Base-by-base conservation (phyloP, 2,113 vertebrate species). In the Porphyrio hochstetteri region DNA sequence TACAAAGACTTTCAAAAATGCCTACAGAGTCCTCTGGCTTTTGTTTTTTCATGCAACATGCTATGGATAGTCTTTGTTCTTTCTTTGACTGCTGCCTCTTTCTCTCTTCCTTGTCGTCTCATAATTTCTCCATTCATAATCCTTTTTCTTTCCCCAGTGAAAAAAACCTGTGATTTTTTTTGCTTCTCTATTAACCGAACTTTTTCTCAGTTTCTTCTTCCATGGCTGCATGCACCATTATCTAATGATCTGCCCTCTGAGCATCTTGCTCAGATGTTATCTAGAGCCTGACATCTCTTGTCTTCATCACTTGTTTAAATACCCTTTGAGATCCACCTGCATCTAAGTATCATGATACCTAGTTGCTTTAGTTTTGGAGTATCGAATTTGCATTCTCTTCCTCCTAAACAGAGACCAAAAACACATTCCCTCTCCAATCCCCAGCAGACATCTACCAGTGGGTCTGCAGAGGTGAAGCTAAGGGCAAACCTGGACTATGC, bases 361-460 rank as follows among this genome's bases (percentile, higher is more conserved):
- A 40, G 2, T 35, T 36, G 31, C n/a, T 14, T 70, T 40, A 61
- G 42, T 59, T 90, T 59, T 70, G 31, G 15, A 81, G 90, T 86
- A 83, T 13, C 0, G 0, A 29, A 15, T 77, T 86, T 63, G 5
- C 19, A 23, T 27, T 81, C 10, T 59, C 29, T 71, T 70, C 35
- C 17, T 88, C 25, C 68, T 70, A 46, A 81, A 21, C 19, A 52
- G 7, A 78, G 25, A 27, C 13, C 25, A 61, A 52, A 90, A 60
- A 29, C 52, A 3, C 63, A 60, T 27, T 10, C 7, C 5, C 7
- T 50, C 21, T 87, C 25, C 63, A 60, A 15, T 5, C 55, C 69
- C 12, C 20, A 44, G 40, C 31, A 65, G 44, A 57, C 24, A 40
- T 33, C 44, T 76, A 56, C 7, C 48, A 57, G 38, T 21, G 63